Conservation (phyloP, 2,797 vertebrate species). For the Anableps anableps region DNA sequence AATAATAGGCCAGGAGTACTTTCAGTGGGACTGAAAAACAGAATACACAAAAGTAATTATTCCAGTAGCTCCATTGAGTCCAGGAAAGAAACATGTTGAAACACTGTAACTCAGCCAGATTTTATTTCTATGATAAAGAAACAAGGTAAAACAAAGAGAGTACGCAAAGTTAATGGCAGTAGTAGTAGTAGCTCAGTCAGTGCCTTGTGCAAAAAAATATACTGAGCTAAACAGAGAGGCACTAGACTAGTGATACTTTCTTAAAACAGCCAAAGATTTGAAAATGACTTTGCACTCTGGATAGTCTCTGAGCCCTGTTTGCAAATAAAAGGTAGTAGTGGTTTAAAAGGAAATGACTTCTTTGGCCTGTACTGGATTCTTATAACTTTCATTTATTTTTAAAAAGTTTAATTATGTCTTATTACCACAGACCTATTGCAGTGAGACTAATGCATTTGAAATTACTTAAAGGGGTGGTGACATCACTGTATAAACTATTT, state of each 20-base stretch:
- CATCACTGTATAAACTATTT: too few relatives aligned
- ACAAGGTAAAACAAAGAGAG: background rate
- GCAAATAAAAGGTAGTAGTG: slow-evolving; percentile 44
- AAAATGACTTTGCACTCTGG: background rate
- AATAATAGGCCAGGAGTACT: background rate
- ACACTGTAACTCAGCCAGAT: background rate
- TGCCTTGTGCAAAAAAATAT: background rate
- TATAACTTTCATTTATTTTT: slow-evolving; percentile 64
- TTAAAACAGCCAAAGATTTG: background rate
- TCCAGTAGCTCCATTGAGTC: background rate
- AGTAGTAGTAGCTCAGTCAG: background rate
- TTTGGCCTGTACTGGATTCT: slow-evolving; percentile 43
- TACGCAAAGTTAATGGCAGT: background rate
- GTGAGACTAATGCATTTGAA: slow-evolving; percentile 24
- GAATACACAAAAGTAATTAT: background rate
- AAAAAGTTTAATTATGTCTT: slow-evolving; percentile 39
- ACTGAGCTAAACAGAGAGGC: background rate
- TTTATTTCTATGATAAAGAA: background rate
- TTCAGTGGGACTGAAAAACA: background rate
- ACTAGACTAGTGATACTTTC: background rate
- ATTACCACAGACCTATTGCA: slow-evolving; percentile 34
- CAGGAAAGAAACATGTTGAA: background rate
- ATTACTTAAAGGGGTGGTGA: slow-evolving; percentile 32
- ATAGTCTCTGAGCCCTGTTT: slow-evolving; percentile 41
- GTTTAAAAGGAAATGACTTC: slow-evolving; percentile 7